Evolutionary conservation across 2,888 invertebrate species (phyloP).

Genomic region (Drosophila demipolita): DNA sequence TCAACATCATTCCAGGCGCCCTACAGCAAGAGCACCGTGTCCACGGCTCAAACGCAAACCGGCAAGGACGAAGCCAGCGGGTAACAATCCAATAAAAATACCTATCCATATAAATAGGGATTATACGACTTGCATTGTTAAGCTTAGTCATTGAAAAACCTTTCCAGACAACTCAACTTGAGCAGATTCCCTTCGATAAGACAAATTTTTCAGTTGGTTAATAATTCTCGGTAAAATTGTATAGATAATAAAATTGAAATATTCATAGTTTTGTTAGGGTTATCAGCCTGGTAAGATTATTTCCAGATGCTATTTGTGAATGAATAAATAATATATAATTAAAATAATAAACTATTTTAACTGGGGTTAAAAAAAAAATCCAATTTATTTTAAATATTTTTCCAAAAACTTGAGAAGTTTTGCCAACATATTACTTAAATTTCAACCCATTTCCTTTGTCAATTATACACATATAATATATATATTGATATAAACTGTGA

Average conservation of each 20-base stretch:
- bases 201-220: background rate
- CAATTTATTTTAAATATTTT: too few species aligned
- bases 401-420: too few species aligned
- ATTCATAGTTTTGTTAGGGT: too few species aligned
- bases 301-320: too few species aligned
- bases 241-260: too few species aligned
- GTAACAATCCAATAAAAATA: slow-evolving; percentile 50
- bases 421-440: background rate
- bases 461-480: too few species aligned
- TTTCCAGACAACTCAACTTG: background rate
- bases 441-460: background rate
- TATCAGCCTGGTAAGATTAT: too few species aligned
- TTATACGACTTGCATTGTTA: background rate
- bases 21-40: slow-evolving; percentile 82
- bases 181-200: background rate
- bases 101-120: background rate
- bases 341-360: too few species aligned
- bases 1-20: slow-evolving; percentile 86
- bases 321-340: too few species aligned
- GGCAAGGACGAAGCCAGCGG: slow-evolving; percentile 75
- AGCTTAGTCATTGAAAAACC: background rate
- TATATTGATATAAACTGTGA: too few species aligned
- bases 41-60: slow-evolving; percentile 84
- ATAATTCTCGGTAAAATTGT: too few species aligned
- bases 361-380: too few species aligned